Base-by-base conservation (phyloP, 2,797 vertebrate species). In the Lagothrix lagotricha region DNA sequence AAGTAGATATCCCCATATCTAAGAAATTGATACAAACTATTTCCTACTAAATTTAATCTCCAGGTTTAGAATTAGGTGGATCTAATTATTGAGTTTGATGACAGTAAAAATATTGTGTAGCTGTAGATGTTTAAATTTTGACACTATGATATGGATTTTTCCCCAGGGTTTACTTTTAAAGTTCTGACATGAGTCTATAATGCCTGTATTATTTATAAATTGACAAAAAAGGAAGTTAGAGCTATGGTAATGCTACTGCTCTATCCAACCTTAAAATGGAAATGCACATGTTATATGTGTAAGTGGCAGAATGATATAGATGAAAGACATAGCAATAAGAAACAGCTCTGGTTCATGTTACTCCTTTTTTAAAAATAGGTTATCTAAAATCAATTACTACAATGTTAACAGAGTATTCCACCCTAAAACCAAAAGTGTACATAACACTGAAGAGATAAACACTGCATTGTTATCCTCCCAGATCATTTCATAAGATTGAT, bases 311-410 rank as follows among this genome's bases (percentile, higher is more conserved):
- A 96, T 94, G 96, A 97, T 8, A 96, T 5, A 97, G 93, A 98
- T 75, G 97, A 98, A 98, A 98, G 97, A 85, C 94, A 97, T 50
- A 98, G 87, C 17, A 83, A 90, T 84, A 97, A 94, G 93, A 96
- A 96, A 98, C 83, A 98, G 91, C 97, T 97, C 86, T 97, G 98
- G 81, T 97, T 98, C 94, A 96, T 85, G 93, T 64, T 82, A 96
- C 76, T 97, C 95, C 93, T 97, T 94, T 97, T 95, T 88, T 93
- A 96, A 98, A 98, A 96, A 94, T 93, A 98, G 92, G 97, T 98
- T 94, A 98, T 82, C 86, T 92, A 46, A 97, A 97, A 94, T 73
- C 79, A 94, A 94, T 96, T 91, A 96, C 90, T 94, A 98, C 80
- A 98, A 84, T 96, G 64, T 57, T 91, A 94, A 98, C 97, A 93